Conservation (phyloP, 64 coral and sea anemone genomes). For the Montipora foliosa region DNA sequence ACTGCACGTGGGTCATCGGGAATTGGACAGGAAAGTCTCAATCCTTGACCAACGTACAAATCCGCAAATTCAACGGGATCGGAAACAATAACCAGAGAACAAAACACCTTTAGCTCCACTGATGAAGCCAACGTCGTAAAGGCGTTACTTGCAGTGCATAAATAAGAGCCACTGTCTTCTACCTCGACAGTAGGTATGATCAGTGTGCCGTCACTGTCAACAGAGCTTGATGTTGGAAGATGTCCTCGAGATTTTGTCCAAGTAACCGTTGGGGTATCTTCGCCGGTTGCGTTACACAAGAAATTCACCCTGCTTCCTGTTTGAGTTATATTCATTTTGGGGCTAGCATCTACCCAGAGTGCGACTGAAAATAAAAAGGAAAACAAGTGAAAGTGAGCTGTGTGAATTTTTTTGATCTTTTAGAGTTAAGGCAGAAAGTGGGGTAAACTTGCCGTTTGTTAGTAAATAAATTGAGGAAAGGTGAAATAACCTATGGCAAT, state of each 20-base stretch:
- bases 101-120: constrained; percentile 18
- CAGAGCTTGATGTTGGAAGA: background rate
- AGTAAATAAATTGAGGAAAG: no score
- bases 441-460: no score
- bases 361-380: background rate
- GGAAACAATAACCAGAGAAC: background rate
- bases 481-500: no score
- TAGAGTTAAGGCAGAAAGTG: no score
- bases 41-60: background rate
- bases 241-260: constrained; percentile 12
- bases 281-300: constrained; percentile 11
- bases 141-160: constrained; percentile 18
- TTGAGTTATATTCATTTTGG: background rate
- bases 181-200: background rate
- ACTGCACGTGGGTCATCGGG: background rate
- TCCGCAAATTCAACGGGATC: background rate
- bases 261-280: background rate
- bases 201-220: constrained; percentile 14
- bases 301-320: background rate
- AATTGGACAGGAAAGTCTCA: background rate
- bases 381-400: background rate
- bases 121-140: background rate
- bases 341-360: background rate
- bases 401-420: no score
- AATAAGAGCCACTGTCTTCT: constrained; percentile 5